phyloP scores from a whole-genome alignment of 2,888 invertebrate species.

The Hypercompe scribonia region DNA sequence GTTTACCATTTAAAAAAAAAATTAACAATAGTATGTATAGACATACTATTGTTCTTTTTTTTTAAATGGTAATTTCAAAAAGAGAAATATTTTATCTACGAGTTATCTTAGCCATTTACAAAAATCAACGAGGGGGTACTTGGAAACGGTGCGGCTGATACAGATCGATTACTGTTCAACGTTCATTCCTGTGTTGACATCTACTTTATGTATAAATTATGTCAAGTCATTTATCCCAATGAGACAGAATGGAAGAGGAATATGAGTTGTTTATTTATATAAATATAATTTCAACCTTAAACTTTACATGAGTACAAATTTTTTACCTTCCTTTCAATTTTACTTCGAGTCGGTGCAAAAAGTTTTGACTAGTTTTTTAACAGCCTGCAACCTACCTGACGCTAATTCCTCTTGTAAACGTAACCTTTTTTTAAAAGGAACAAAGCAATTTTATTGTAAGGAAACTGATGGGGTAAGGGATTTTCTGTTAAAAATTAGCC shows the following conservation, averaged over 20 bases:
- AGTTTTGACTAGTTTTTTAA: too few relatives aligned
- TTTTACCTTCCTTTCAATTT: too few relatives aligned
- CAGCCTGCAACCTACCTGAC: too few relatives aligned
- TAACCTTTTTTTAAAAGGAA: not conserved
- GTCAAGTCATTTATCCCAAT: constrained; percentile 6
- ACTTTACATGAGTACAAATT: too few relatives aligned
- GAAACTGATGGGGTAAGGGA: not conserved
- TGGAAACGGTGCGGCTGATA: constrained; percentile 6
- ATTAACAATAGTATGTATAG: too few relatives aligned
- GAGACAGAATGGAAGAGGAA: not conserved
- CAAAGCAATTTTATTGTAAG: not conserved
- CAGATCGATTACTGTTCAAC: constrained; percentile 13
- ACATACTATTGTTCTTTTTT: not conserved
- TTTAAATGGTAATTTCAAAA: not conserved
- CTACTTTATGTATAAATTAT: constrained; percentile 14
- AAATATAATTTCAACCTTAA: too few relatives aligned
- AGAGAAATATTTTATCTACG: constrained; percentile 16
- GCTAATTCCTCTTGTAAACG: too few relatives aligned
- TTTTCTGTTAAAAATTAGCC: too few relatives aligned
- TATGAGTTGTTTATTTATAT: not conserved
- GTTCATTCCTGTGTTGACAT: not conserved
- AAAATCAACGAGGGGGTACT: constrained; percentile 7
- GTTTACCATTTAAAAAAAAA: too few relatives aligned
- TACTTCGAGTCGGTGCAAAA: too few relatives aligned
- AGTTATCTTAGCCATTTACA: constrained; percentile 18